Evolutionary conservation across 2,888 invertebrate genomes (phyloP).

Genomic region (Zygaena filipendulae): DNA sequence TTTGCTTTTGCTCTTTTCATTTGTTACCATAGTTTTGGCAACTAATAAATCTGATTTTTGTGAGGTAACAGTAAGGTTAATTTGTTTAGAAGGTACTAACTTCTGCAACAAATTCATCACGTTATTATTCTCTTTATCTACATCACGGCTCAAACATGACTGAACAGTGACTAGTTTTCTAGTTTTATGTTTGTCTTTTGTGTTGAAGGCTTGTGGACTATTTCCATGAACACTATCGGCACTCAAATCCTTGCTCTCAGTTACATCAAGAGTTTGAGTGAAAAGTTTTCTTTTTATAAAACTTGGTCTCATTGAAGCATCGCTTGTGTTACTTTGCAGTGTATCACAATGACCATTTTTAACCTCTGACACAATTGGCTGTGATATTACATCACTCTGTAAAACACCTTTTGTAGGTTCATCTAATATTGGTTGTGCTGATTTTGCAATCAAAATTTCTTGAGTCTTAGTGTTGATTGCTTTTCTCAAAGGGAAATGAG

Average conservation of each 20-base stretch:
- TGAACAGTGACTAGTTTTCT: constrained; percentile 43
- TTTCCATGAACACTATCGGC: constrained; percentile 25
- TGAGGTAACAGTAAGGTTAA: constrained; percentile 33
- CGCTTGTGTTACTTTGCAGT: constrained; percentile 24
- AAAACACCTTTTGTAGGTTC: no score
- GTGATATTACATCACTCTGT: no score
- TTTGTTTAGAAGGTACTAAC: constrained; percentile 43
- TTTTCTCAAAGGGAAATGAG: constrained; percentile 30
- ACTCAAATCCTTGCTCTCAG: constrained; percentile 33
- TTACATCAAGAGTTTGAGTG: constrained; percentile 46
- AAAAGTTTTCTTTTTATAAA: constrained; percentile 55
- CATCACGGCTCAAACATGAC: constrained; percentile 41
- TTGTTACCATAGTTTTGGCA: no score
- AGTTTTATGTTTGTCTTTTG: constrained; percentile 42
- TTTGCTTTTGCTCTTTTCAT: constrained; percentile 21
- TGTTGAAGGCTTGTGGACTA: constrained; percentile 35
- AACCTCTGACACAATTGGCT: no score
- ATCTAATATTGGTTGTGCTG: constrained; percentile 13
- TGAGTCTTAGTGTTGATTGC: no score
- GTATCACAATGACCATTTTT: no score
- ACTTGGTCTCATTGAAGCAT: constrained; percentile 44
- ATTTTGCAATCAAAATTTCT: constrained; percentile 18
- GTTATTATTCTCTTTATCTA: constrained; percentile 34
- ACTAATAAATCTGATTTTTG: no score
- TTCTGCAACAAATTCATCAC: constrained; percentile 49